Conservation (phyloP, 2,113 vertebrate genomes). For the Psophia crepitans region DNA sequence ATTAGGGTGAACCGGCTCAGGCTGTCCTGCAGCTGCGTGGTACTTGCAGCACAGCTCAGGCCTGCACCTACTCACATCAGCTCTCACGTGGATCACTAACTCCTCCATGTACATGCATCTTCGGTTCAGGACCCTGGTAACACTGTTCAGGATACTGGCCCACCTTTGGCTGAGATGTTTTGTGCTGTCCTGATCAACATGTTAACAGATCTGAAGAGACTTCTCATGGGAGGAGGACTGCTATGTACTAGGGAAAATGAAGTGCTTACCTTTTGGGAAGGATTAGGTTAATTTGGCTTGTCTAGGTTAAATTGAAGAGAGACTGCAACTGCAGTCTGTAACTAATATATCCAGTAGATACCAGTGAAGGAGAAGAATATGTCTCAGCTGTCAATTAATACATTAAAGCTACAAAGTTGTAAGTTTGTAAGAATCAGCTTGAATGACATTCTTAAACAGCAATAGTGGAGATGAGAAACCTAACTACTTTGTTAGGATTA, state of each 20-base stretch:
- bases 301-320: not conserved
- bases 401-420: not conserved
- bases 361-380: not conserved
- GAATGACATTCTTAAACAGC: not conserved
- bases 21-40: not conserved
- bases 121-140: not conserved
- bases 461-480: not conserved
- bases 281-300: not conserved
- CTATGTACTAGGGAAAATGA: not conserved
- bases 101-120: not conserved
- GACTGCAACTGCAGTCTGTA: not conserved
- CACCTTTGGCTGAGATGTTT: not conserved
- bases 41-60: not conserved
- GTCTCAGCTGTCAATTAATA: not conserved
- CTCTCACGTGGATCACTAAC: not conserved
- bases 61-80: not conserved
- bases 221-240: not conserved
- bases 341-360: not conserved
- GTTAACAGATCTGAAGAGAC: not conserved
- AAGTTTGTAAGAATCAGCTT: not conserved
- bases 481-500: not conserved
- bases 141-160: not conserved
- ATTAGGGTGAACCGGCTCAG: not conserved
- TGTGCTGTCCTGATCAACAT: not conserved
- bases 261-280: not conserved